These are phyloP conservation scores for Toxotes lorentzi DNA, from an alignment of 2,797 vertebrate species.

Conservation along the genomic window DNA sequence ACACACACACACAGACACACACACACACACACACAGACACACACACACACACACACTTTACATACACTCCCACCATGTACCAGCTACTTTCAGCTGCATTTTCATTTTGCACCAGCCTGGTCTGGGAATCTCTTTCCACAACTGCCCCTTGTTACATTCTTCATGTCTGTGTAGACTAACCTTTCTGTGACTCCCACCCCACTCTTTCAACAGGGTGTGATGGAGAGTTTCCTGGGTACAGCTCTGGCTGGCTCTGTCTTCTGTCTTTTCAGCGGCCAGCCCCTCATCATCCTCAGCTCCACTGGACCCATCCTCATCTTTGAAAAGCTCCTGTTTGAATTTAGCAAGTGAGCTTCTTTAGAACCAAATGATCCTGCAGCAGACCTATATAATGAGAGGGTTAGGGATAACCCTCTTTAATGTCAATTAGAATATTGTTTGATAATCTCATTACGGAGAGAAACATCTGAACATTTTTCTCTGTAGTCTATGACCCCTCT, in stretches of 20 bases:
- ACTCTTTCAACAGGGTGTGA: constrained; percentile 89
- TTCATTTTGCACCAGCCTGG: background rate
- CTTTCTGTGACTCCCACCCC: background rate
- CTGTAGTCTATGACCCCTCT: background rate
- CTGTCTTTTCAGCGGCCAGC: constrained; percentile 94
- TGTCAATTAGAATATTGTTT: constrained; percentile 22
- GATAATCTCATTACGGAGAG: constrained; percentile 4
- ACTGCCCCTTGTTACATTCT: background rate
- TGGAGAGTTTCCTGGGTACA: constrained; percentile 98
- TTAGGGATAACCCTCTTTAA: background rate
- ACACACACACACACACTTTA: background rate
- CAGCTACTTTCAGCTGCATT: background rate
- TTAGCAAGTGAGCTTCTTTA: constrained; percentile 93
- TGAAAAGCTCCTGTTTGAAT: constrained; percentile 97
- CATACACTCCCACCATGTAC: background rate
- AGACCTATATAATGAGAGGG: background rate
- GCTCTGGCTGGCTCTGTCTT: constrained; percentile 94
- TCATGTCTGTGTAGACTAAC: background rate
- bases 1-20: background rate
- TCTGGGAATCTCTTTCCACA: background rate
- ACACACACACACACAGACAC: background rate
- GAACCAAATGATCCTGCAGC: background rate
- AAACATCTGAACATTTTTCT: constrained; percentile 1
- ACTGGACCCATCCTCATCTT: constrained; percentile 99
- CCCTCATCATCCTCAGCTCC: constrained; percentile 99